Base-by-base conservation (phyloP, 2,888 invertebrate genomes). In the Lymantria monacha region DNA sequence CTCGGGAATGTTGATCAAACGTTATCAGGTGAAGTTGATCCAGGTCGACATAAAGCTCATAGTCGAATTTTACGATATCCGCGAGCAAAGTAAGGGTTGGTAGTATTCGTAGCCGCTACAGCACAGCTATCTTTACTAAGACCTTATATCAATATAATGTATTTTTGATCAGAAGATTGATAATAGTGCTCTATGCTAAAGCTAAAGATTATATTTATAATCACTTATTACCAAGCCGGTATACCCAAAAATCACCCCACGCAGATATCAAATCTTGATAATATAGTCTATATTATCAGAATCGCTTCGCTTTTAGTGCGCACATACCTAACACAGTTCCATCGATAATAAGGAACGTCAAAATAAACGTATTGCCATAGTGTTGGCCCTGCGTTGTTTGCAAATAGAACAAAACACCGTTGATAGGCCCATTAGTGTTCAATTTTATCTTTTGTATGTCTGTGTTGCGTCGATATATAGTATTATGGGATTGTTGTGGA, bases 271-370 rank as follows among this genome's bases (percentile, higher is more conserved):
- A 36, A 36, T 36, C 3, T 5, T 8, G 13, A 13, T 13, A 38
- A 38, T 38, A 38, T 12, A 38, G 5, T n/a, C 3, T n/a, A 33
- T 37, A 61, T 51, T 31, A 44, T 8, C n/a, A 47, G 7, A 7
- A 7, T 44, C 37, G 41, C 48, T 0, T 50, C 15, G 48, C 55
- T 40, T 8, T 0, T 13, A 1, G 1, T 52, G n/a, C 30, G 10
- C 13, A 0, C 33, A 14, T 7, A 7, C 44, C 44, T 41, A 42
- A 47, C 38, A 33, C 3, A 43, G 36, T 22, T 36, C 47, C 65
- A 59, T 68, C 59, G 66, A 64, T 66, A 66, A 59, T 59, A 57
- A 49, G 41, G 48, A 53, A 38, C 51, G 57, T 68, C 69, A 66
- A 61, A 64, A 62, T 68, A 68, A 67, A 59, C 57, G 59, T 51